These are phyloP conservation scores for Montipora sp. DNA, from an alignment of 64 coral and sea anemone species.

Conservation along the genomic window DNA sequence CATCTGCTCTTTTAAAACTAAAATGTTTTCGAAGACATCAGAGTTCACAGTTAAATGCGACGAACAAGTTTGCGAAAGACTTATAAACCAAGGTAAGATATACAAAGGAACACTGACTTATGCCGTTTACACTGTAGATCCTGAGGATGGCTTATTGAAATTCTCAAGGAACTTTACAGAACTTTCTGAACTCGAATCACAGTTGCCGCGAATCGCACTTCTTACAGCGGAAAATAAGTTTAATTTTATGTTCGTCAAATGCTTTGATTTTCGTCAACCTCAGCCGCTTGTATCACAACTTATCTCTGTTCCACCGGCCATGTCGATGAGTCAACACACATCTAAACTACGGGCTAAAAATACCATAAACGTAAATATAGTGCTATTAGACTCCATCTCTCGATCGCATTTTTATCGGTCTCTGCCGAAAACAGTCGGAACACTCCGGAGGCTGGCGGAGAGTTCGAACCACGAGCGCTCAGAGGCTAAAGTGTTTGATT, in stretches of 20 bases:
- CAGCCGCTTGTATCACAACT: slow-evolving; percentile 64
- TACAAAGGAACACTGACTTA: slow-evolving; percentile 6
- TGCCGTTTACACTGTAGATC: slow-evolving; percentile 58
- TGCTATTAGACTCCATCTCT: slow-evolving; percentile 88
- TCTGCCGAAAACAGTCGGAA: slow-evolving; percentile 77
- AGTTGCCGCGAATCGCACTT: slow-evolving; percentile 27
- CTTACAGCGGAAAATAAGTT: slow-evolving; percentile 27
- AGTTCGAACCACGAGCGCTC: neutral
- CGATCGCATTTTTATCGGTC: slow-evolving; percentile 94
- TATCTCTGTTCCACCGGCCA: slow-evolving; percentile 44
- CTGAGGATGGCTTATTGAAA: slow-evolving; percentile 30
- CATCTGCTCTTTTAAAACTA: slow-evolving; percentile 36
- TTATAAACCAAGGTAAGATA: neutral
- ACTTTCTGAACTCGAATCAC: slow-evolving; percentile 59
- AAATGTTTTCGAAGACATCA: neutral
- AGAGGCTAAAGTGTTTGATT: slow-evolving; percentile 72
- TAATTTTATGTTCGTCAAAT: slow-evolving; percentile 80
- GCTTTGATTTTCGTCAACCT: neutral
- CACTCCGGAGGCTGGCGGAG: slow-evolving; percentile 31
- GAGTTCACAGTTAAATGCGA: slow-evolving; percentile 44
- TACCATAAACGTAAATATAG: slow-evolving; percentile 82
- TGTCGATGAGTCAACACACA: slow-evolving; percentile 22
- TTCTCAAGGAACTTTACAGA: slow-evolving; percentile 32
- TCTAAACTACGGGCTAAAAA: slow-evolving; percentile 37
- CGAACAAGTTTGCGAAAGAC: slow-evolving; percentile 19